Evolutionary conservation across 2,797 vertebrate species (phyloP).

Genomic region (Muraenolepis orangiensis): DNA sequence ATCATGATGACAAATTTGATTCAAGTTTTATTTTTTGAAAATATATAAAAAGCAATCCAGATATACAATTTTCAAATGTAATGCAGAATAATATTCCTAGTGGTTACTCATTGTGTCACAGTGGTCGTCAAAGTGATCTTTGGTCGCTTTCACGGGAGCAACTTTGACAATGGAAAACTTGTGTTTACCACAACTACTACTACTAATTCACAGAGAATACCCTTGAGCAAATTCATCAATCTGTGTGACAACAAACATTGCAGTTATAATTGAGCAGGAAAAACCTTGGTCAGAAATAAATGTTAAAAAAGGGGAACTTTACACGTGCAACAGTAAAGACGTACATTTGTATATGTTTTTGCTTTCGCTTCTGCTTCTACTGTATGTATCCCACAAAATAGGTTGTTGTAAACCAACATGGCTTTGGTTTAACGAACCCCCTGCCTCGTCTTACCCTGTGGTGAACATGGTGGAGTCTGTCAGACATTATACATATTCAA

Average conservation of each 20-base stretch:
- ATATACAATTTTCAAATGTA: neutral
- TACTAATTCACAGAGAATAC: neutral
- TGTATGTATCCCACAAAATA: too few relatives aligned
- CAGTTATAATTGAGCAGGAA: neutral
- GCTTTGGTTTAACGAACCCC: neutral
- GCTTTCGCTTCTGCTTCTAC: too few relatives aligned
- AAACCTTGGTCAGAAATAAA: too few relatives aligned
- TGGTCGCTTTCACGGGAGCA: neutral
- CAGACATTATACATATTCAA: neutral
- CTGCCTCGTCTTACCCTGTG: conserved; percentile 26
- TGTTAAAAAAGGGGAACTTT: too few relatives aligned
- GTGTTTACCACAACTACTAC: neutral
- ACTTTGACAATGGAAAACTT: neutral
- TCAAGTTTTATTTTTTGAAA: neutral
- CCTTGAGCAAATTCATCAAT: neutral
- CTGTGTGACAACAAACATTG: neutral
- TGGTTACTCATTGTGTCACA: neutral
- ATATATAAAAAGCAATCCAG: neutral
- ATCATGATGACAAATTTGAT: neutral
- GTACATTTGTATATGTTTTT: too few relatives aligned
- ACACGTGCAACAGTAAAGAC: too few relatives aligned
- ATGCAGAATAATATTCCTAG: neutral
- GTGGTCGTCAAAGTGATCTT: neutral
- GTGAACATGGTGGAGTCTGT: conserved; percentile 28
- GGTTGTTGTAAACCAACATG: neutral